phyloP scores from a whole-genome alignment of 2,113 vertebrate species.

The Natator depressus region DNA sequence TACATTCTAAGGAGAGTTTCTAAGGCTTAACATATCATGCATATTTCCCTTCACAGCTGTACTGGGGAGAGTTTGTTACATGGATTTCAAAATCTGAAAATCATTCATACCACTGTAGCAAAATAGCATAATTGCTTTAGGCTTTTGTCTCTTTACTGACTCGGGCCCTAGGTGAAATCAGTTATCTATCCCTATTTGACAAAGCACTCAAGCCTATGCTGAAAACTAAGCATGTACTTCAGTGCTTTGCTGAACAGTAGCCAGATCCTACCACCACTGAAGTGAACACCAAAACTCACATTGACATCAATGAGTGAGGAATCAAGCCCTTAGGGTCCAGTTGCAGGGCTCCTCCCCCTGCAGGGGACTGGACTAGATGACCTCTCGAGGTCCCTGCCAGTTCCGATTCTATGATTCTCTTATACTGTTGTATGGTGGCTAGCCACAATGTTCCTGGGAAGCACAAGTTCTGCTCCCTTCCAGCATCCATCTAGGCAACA shows the following conservation, averaged over 20 bases:
- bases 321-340: not conserved
- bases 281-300: rapidly evolving
- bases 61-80: not conserved
- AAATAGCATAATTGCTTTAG: not conserved
- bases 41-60: not conserved
- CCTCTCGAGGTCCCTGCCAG: too few relatives aligned
- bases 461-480: not conserved
- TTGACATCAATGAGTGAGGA: rapidly evolving
- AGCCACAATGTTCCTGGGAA: rapidly evolving
- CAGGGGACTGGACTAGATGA: too few relatives aligned
- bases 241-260: not conserved
- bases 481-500: not conserved
- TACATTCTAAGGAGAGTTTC: not conserved
- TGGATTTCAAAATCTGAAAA: not conserved
- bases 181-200: not conserved
- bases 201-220: not conserved
- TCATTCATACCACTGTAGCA: not conserved
- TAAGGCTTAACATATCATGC: not conserved
- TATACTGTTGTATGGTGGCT: not conserved
- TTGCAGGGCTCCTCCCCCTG: not conserved
- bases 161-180: not conserved
- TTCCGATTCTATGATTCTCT: not conserved
- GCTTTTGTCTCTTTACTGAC: not conserved
- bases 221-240: not conserved
- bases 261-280: not conserved